Evolutionary conservation across 2,113 vertebrate species (phyloP).

Genomic region (Istiophorus platypterus): DNA sequence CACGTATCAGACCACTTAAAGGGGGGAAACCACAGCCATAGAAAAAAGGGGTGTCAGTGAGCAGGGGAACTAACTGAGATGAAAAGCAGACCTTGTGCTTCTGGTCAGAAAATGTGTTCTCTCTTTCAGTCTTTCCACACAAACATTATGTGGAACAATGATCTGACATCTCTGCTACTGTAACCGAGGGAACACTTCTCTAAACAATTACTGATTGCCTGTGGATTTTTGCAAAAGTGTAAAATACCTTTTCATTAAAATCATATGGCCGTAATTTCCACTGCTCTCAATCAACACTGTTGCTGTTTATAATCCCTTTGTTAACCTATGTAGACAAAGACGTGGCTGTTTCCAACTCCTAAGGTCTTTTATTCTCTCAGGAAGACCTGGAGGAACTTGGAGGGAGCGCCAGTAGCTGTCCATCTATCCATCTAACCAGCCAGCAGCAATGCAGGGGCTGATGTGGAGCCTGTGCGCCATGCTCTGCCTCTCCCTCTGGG

Average conservation of each 20-base stretch:
- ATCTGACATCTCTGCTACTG: constrained; percentile 37
- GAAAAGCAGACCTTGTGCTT: constrained; percentile 58
- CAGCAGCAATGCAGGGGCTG: constrained; percentile 86
- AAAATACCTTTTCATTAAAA: constrained; percentile 12
- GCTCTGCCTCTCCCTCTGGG: constrained; percentile 85
- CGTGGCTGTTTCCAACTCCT: constrained; percentile 4
- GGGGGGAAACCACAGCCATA: neutral
- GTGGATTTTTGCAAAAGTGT: constrained; percentile 13
- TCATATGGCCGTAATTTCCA: neutral
- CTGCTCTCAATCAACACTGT: constrained; percentile 22
- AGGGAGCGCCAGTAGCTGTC: constrained; percentile 60
- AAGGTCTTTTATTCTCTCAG: constrained; percentile 57
- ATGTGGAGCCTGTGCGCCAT: constrained; percentile 87
- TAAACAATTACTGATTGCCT: constrained; percentile 36
- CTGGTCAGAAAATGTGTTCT: constrained; percentile 39
- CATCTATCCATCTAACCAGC: constrained; percentile 55
- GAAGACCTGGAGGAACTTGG: constrained; percentile 47
- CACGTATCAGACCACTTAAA: constrained; percentile 24
- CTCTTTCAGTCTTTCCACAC: constrained; percentile 50
- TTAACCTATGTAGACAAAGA: constrained; percentile 26
- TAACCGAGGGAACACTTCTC: neutral
- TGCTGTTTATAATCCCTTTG: constrained; percentile 16
- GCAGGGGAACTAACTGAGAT: constrained; percentile 41
- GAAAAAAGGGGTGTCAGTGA: constrained; percentile 51
- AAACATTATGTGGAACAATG: constrained; percentile 36